A percentile compares a stretch with the other conserved stretches of the same genome.
phyloP scores from a whole-genome alignment of 2,797 vertebrate genomes.

The Halcyon chelicuti region DNA sequence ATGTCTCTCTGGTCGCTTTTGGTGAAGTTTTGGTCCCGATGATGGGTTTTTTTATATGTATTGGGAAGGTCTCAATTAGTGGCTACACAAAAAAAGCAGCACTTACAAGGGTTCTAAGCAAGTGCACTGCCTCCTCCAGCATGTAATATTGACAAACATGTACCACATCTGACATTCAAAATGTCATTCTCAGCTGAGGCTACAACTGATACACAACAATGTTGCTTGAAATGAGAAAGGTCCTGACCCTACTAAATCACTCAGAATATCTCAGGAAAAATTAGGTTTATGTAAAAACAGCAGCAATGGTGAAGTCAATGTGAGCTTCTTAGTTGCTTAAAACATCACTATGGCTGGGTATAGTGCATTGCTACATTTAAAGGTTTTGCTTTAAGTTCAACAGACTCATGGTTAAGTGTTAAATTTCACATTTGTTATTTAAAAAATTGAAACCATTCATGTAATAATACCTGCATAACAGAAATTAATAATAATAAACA shows the following conservation, averaged over 20 bases:
- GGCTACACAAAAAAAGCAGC: neutral
- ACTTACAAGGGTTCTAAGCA: neutral
- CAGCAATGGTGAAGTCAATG: neutral
- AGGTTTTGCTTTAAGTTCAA: neutral
- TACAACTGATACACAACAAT: neutral
- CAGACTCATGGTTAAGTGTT: neutral
- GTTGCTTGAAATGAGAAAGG: neutral
- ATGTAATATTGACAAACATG: neutral
- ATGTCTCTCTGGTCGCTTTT: neutral
- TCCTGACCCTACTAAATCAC: neutral
- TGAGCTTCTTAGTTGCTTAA: neutral
- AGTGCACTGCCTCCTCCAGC: neutral
- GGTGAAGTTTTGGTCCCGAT: neutral
- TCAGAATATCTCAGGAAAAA: neutral
- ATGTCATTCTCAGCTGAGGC: neutral
- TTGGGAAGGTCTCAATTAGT: neutral
- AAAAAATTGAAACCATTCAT: neutral
- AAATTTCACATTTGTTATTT: neutral
- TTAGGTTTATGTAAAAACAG: neutral
- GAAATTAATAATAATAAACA: neutral
- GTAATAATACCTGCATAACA: neutral
- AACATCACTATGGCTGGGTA: neutral
- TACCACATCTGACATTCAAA: neutral
- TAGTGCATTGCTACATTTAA: neutral
- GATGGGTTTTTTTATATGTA: neutral